Base-by-base conservation (phyloP, 2,888 invertebrate genomes). In the Villa cingulata region DNA sequence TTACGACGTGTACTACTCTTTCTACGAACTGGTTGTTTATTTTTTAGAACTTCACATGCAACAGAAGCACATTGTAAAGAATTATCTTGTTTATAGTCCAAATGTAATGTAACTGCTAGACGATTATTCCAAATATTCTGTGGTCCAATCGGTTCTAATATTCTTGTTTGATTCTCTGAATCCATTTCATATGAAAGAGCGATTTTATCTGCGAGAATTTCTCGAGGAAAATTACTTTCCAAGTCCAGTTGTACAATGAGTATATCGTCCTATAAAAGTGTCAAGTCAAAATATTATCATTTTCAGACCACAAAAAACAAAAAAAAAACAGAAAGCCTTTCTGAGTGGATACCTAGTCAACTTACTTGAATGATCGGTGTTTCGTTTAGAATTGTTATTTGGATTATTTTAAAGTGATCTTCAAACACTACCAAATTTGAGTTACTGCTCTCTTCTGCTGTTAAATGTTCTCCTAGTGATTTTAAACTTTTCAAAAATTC, bases 71-170 rank as follows among this genome's bases (percentile, higher is more conserved):
- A 78, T 43, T 80, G 80, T 7, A 91, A 68, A 23, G 80, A 81
- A 59, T 81, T 84, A 63, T 91, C 88, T 64, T 90, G 85, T 62
- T 87, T 85, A 61, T 82, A 83, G 59, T 85, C 83, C 34, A 87
- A 65, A 62, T 81, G 80, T 39, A 82, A 77, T 38, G 77, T 76
- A 46, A 87, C 80, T 48, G 77, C 74, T 2, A 63, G 45, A 2
- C 59, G 59, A 4, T 61, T 55, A 29, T 69, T 71, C 41, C 65
- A 65, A 59, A 61, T 62, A 58, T 54, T 37, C 2, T 48, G 16
- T 3, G 47, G 5, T 4, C 44, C 20, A 19, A 38, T 41, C 19
- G n/a, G 19, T 36, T 36, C 16, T 36, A 7, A 5, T 5, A 36
- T 4, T 36, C 16, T n/a, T 7, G 6, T 14, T 16, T 4, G n/a